Evolutionary conservation across 2,113 vertebrate genomes (phyloP).

Genomic region (Tenrec ecaudatus): DNA sequence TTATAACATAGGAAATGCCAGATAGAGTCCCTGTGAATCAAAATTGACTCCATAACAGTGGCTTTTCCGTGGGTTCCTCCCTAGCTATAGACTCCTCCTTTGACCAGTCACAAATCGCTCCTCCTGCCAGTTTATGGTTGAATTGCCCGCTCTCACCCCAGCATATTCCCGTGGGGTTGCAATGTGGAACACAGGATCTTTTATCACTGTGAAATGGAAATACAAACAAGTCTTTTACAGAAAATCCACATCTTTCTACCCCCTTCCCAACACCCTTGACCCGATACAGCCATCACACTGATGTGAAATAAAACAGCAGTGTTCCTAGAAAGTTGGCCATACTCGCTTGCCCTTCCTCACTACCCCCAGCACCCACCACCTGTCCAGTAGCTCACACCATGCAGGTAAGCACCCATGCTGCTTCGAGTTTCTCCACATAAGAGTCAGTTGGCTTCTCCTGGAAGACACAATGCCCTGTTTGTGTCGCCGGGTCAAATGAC

Average conservation of each 20-base stretch:
- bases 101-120: constrained; percentile 59
- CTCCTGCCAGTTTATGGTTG: constrained; percentile 33
- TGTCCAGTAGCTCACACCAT: constrained; percentile 41
- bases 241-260: constrained; percentile 62
- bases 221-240: constrained; percentile 83
- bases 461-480: constrained; percentile 76
- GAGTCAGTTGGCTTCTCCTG: constrained; percentile 73
- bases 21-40: too few relatives aligned
- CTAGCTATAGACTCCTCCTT: constrained; percentile 44
- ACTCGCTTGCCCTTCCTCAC: constrained; percentile 57
- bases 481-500: constrained; percentile 73
- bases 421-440: constrained; percentile 66
- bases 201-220: constrained; percentile 79
- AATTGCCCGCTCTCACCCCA: constrained; percentile 51
- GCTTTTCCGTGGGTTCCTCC: too few relatives aligned
- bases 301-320: constrained; percentile 86
- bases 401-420: constrained; percentile 62
- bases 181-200: constrained; percentile 70
- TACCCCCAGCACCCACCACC: constrained; percentile 66
- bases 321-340: constrained; percentile 79
- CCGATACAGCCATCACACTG: constrained; percentile 77
- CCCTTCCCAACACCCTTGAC: constrained; percentile 47
- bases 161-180: constrained; percentile 57
- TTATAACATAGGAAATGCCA: too few relatives aligned
- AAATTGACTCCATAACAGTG: too few relatives aligned